Evolutionary conservation across 2,797 vertebrate genomes (phyloP).

Genomic region (Karalla daura): DNA sequence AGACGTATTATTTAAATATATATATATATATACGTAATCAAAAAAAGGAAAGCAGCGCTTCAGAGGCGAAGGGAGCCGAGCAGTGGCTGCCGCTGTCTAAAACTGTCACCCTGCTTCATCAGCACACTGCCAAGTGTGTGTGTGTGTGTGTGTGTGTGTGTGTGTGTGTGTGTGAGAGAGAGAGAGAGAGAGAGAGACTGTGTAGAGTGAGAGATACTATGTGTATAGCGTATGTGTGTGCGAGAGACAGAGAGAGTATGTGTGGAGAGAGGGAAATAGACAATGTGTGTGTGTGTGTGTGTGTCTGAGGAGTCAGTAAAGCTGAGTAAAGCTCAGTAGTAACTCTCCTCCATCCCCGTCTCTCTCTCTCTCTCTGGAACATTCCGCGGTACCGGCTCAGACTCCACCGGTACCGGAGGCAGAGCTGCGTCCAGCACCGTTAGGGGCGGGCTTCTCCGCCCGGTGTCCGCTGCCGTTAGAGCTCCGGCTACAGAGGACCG

Average conservation of each 20-base stretch:
- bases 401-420: not conserved
- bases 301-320: constrained; percentile 4
- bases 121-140: constrained; percentile 43
- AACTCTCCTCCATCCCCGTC: not conserved
- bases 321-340: not conserved
- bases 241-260: too few relatives aligned
- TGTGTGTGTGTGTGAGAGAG: not conserved
- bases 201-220: too few relatives aligned
- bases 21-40: too few relatives aligned
- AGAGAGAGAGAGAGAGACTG: too few relatives aligned
- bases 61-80: constrained; percentile 2
- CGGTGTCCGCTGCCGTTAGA: not conserved
- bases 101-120: constrained; percentile 75
- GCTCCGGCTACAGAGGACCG: too few relatives aligned
- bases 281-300: not conserved
- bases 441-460: not conserved
- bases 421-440: not conserved
- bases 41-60: not conserved
- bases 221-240: too few relatives aligned
- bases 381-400: not conserved
- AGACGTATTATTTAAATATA: constrained; percentile 16
- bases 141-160: not conserved
- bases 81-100: constrained; percentile 55
- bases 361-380: not conserved
- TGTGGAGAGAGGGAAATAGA: too few relatives aligned